Evolutionary conservation across 1,140 invertebrate species (phyloP).

Genomic region (Argopecten irradians): DNA sequence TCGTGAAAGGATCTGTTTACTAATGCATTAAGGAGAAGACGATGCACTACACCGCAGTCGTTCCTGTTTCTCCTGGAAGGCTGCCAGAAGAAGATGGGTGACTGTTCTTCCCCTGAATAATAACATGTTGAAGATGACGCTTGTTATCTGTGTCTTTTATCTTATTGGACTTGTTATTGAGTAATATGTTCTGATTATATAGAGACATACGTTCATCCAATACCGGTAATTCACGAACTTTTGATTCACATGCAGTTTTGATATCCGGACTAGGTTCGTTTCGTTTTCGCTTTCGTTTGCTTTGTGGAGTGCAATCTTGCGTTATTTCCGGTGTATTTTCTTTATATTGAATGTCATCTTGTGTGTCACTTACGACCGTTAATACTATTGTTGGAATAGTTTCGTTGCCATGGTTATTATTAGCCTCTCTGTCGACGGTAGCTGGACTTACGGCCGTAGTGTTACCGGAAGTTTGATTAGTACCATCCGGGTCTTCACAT

Average conservation of each 20-base stretch:
- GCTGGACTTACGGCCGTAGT: background rate
- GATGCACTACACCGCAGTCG: background rate
- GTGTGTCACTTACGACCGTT: background rate
- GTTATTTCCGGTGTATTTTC: background rate
- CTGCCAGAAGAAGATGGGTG: background rate
- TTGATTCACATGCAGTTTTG: background rate
- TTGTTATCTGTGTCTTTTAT: background rate
- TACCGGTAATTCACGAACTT: slow-evolving; percentile 1
- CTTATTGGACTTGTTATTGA: background rate
- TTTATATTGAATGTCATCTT: background rate
- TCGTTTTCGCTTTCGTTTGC: slow-evolving; percentile 3
- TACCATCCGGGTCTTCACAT: slow-evolving; percentile 41
- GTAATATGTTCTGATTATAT: background rate
- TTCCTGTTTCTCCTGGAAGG: background rate
- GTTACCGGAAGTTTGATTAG: background rate
- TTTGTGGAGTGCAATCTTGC: background rate
- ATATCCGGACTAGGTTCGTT: background rate
- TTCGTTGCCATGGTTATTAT: background rate
- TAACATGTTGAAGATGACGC: background rate
- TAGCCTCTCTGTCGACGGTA: background rate
- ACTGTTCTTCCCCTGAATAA: background rate
- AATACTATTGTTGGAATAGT: background rate
- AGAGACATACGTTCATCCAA: background rate
- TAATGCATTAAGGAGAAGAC: no score
- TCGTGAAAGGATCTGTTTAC: no score